phyloP scores from a whole-genome alignment of 2,113 vertebrate species.

The Archilochus colubris region DNA sequence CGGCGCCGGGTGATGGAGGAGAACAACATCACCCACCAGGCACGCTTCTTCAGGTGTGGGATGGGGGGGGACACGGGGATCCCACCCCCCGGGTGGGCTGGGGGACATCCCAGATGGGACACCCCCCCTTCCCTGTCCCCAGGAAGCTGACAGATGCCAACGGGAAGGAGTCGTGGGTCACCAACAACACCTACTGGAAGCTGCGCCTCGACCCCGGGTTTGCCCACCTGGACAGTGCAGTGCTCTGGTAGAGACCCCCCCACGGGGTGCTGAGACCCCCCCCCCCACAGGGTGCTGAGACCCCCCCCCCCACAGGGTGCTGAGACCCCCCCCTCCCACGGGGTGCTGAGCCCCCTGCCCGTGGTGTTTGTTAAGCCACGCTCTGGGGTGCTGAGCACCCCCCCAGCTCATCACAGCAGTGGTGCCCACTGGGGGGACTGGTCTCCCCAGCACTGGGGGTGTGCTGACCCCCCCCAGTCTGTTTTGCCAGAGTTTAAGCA shows the following conservation, averaged over 20 bases:
- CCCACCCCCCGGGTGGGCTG: too few species aligned
- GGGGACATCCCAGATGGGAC: neutral
- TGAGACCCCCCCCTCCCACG: too few species aligned
- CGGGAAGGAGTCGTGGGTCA: slow-evolving; percentile 87
- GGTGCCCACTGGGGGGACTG: neutral
- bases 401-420: neutral
- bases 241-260: slow-evolving; percentile 83
- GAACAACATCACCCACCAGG: slow-evolving; percentile 83
- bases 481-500: neutral
- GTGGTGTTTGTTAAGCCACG: neutral
- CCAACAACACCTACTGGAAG: slow-evolving; percentile 89
- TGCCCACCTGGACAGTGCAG: slow-evolving; percentile 80
- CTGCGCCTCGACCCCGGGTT: slow-evolving; percentile 86
- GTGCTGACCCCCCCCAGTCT: too few species aligned
- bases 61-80: too few species aligned
- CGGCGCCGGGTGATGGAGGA: slow-evolving; percentile 88
- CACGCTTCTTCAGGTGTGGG: slow-evolving; percentile 88
- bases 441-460: neutral
- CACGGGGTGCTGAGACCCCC: too few species aligned
- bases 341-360: too few species aligned
- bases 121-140: neutral
- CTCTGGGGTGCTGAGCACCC: neutral
- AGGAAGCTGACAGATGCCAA: slow-evolving; percentile 81
- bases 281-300: too few species aligned
- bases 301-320: too few species aligned